Evolutionary conservation across 2,797 vertebrate genomes (phyloP).

Genomic region (Tenualosa ilisha): DNA sequence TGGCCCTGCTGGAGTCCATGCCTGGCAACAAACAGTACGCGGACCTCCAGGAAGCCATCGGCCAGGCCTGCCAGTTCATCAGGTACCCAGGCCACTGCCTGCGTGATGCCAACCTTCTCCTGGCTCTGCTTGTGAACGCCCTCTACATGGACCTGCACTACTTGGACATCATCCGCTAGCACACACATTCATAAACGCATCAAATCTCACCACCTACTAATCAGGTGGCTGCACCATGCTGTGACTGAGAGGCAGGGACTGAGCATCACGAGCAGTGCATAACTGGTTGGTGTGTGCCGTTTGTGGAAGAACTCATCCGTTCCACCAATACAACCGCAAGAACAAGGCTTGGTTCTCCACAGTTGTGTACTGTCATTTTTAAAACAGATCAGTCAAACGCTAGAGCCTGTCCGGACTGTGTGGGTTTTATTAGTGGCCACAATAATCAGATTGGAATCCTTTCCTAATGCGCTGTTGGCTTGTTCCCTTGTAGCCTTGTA

Average conservation of each 20-base stretch:
- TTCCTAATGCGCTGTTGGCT: not conserved
- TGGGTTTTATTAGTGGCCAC: no score
- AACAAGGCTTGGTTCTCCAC: not conserved
- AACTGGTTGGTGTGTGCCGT: not conserved
- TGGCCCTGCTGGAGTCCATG: constrained; percentile 86
- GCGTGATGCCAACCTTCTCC: constrained; percentile 82
- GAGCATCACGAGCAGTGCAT: not conserved
- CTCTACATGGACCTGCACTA: constrained; percentile 92
- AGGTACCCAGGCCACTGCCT: constrained; percentile 88
- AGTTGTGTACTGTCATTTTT: not conserved
- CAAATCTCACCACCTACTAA: not conserved
- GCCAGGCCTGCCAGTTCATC: constrained; percentile 86
- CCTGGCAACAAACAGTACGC: constrained; percentile 85
- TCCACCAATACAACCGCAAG: not conserved
- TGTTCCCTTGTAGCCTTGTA: no score
- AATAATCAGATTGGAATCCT: not conserved
- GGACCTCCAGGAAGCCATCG: constrained; percentile 84
- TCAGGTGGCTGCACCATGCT: not conserved
- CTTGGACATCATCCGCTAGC: constrained; percentile 87
- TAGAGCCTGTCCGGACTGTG: not conserved
- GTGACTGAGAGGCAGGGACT: not conserved
- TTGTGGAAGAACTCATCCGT: not conserved
- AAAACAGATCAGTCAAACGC: not conserved
- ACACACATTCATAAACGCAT: not conserved
- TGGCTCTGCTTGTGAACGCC: constrained; percentile 86